Conservation (phyloP, 2,888 invertebrate genomes). For the Torymus aiolomorphi region DNA sequence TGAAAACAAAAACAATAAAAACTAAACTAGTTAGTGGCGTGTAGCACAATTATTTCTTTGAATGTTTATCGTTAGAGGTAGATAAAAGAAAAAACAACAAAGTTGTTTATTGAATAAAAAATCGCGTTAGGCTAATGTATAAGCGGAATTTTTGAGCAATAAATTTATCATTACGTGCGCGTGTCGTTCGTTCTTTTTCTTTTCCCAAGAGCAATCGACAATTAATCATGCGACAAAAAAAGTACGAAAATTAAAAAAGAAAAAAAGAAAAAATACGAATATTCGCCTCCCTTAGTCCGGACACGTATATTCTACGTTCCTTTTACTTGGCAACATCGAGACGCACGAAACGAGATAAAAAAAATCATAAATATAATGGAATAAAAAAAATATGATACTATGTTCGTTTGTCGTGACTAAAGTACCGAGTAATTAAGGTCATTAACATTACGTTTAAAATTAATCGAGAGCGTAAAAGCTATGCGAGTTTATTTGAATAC, state of each 20-base stretch:
- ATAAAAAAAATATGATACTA: constrained; percentile 26
- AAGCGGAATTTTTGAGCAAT: constrained; percentile 40
- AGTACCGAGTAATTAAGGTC: constrained; percentile 48
- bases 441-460: constrained; percentile 49
- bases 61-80: constrained; percentile 54
- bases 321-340: constrained; percentile 57
- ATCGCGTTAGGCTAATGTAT: constrained; percentile 40
- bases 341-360: constrained; percentile 7
- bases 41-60: constrained; percentile 45
- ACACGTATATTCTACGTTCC: constrained; percentile 15
- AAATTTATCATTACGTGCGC: constrained; percentile 29
- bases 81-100: constrained; percentile 17
- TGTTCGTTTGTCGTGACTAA: constrained; percentile 51
- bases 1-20: background rate
- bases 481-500: constrained; percentile 14
- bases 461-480: constrained; percentile 23
- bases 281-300: constrained; percentile 15
- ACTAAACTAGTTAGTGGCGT: constrained; percentile 16
- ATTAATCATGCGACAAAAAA: background rate
- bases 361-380: constrained; percentile 23
- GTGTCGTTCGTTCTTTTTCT: constrained; percentile 31
- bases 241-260: background rate
- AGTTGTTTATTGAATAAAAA: constrained; percentile 45
- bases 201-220: constrained; percentile 24
- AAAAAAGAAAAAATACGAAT: constrained; percentile 15